Conservation (phyloP, 2,888 invertebrate genomes). For the Tridacna crocea region DNA sequence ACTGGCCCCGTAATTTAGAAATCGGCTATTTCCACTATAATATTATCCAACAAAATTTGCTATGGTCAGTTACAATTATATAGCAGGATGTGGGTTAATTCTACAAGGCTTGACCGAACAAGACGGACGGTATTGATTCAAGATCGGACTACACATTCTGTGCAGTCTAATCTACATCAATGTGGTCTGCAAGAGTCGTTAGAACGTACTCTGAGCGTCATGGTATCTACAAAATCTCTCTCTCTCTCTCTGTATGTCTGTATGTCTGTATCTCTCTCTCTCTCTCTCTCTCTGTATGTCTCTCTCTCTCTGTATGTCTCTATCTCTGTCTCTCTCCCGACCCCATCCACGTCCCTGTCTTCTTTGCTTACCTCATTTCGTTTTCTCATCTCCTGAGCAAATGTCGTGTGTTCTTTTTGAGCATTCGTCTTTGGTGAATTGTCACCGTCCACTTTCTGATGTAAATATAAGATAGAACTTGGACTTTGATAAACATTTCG, state of each 20-base stretch:
- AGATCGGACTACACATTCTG: no score
- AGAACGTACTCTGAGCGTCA: not conserved
- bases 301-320: not conserved
- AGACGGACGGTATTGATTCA: no score
- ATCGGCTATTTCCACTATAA: no score
- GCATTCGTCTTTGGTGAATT: not conserved
- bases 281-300: not conserved
- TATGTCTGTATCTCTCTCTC: not conserved
- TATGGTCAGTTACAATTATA: no score
- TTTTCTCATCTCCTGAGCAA: conserved; percentile 34
- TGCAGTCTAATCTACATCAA: no score
- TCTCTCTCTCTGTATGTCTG: not conserved
- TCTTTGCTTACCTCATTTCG: conserved; percentile 33
- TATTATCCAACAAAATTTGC: no score
- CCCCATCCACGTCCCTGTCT: not conserved
- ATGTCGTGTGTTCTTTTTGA: conserved; percentile 21
- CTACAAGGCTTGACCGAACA: no score
- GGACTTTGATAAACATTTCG: no score
- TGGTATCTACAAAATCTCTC: not conserved
- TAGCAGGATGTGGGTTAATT: no score
- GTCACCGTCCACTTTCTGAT: not conserved
- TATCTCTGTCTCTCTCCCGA: not conserved
- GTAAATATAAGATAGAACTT: no score
- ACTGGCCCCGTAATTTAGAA: no score
- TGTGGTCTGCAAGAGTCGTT: no score